Evolutionary conservation across 2,888 invertebrate species (phyloP).

Genomic region (Ctenicera cuprea): DNA sequence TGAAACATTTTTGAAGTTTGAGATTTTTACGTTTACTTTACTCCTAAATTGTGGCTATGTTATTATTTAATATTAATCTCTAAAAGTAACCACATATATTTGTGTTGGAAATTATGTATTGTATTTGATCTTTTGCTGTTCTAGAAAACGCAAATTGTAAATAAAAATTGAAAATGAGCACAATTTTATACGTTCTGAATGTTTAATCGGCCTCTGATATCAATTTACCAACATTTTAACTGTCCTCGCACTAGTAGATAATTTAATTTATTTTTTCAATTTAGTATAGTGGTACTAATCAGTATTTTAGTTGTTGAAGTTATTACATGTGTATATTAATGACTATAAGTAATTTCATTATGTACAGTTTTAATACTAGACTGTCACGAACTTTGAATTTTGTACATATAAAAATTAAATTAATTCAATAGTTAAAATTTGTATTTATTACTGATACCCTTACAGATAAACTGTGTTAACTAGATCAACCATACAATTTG

Average conservation of each 20-base stretch:
- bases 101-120: too few relatives aligned
- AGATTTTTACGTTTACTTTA: too few relatives aligned
- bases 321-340: constrained; percentile 32
- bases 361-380: constrained; percentile 25
- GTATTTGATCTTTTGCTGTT: too few relatives aligned
- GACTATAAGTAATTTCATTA: constrained; percentile 9
- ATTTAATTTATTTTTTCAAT: constrained; percentile 13
- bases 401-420: constrained; percentile 30
- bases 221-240: constrained; percentile 4
- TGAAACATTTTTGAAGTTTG: too few relatives aligned
- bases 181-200: too few relatives aligned
- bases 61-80: too few relatives aligned
- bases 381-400: constrained; percentile 9
- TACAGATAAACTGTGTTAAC: constrained; percentile 6
- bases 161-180: too few relatives aligned
- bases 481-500: background rate
- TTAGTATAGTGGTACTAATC: constrained; percentile 17
- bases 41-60: too few relatives aligned
- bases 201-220: constrained; percentile 3
- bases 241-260: constrained; percentile 29
- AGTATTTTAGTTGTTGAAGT: constrained; percentile 35
- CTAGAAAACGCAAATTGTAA: too few relatives aligned
- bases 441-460: constrained; percentile 10
- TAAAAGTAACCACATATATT: too few relatives aligned
- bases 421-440: constrained; percentile 8